Conservation (phyloP, 2,888 invertebrate species). For the Melolontha melolontha region DNA sequence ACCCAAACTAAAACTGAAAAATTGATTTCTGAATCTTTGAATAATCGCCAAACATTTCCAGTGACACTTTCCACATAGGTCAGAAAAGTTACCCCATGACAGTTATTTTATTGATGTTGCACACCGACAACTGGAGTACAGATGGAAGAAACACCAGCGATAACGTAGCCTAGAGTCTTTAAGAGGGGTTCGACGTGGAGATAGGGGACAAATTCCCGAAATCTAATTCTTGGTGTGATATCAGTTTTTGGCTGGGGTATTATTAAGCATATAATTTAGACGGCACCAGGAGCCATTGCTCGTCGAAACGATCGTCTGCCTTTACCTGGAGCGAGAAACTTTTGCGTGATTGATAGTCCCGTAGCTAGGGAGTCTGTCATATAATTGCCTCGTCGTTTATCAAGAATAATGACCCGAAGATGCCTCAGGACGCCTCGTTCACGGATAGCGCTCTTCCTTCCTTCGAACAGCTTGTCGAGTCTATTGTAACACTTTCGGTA, state of each 20-base stretch:
- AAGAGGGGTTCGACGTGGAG: neutral
- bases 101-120: conserved; percentile 14
- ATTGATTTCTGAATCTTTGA: too few species aligned
- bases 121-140: neutral
- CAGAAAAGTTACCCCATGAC: conserved; percentile 3
- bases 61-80: neutral
- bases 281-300: conserved; percentile 2
- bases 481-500: conserved; percentile 44
- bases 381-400: conserved; percentile 63
- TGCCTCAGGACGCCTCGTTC: conserved; percentile 48
- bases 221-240: conserved; percentile 21
- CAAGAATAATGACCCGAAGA: conserved; percentile 59
- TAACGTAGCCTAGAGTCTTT: conserved; percentile 2
- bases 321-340: conserved; percentile 25
- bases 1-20: too few species aligned
- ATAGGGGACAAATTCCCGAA: conserved; percentile 21
- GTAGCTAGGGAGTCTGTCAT: conserved; percentile 50
- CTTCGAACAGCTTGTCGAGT: conserved; percentile 16
- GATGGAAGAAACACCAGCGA: neutral
- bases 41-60: too few species aligned
- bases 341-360: conserved; percentile 47
- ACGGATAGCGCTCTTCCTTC: conserved; percentile 9
- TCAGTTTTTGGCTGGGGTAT: conserved; percentile 33
- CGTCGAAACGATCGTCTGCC: conserved; percentile 7
- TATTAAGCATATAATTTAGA: conserved; percentile 47